Base-by-base conservation (phyloP, 2,797 vertebrate genomes). In the Molothrus ater region DNA sequence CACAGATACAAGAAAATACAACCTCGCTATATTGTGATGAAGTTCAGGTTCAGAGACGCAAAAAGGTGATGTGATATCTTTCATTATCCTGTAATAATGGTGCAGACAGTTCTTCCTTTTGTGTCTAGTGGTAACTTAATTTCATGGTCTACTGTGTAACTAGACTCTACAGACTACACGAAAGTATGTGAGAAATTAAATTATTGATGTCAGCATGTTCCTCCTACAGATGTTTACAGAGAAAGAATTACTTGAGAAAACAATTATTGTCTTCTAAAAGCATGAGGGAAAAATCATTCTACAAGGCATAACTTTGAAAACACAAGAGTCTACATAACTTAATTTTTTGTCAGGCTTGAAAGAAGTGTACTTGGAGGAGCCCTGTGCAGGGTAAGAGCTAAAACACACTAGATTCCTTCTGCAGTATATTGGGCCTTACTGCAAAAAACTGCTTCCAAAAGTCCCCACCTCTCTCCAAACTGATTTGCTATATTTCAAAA, bases 71-170 rank as follows among this genome's bases (percentile, higher is more conserved):
- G 34, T 63, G 47, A 74, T 51, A 80, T 13, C 31, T 92, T 10
- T 78, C 36, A 31, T 63, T 69, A 50, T 54, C 29, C 20, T 43
- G 13, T n/a, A 59, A 47, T 56, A 79, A 42, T 32, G 43, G 11
- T 0, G 0, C 31, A 63, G 48, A 56, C 31, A 40, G 16, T 24
- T 80, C 50, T 86, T 93, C 17, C 16, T 87, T 92, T 57, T 82
- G 19, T 82, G 36, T 48, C 71, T 91, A 80, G 11, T 51, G 10
- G 13, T 81, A 93, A 94, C 51, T 70, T 90, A 85, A 92, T 96
- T 96, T 94, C 84, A 91, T 85, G 64, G 74, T 91, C 89, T 85
- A 38, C 68, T 69, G 28, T 93, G 56, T 87, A 89, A 91, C 47
- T 66, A 82, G 48, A 76, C 72, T 89, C 56, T 68, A 10, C 5